A percentile compares a stretch with the other conserved stretches of the same genome.
These are phyloP conservation scores for Anthoptus insignis DNA, from an alignment of 2,888 invertebrate species.

Conservation along the genomic window DNA sequence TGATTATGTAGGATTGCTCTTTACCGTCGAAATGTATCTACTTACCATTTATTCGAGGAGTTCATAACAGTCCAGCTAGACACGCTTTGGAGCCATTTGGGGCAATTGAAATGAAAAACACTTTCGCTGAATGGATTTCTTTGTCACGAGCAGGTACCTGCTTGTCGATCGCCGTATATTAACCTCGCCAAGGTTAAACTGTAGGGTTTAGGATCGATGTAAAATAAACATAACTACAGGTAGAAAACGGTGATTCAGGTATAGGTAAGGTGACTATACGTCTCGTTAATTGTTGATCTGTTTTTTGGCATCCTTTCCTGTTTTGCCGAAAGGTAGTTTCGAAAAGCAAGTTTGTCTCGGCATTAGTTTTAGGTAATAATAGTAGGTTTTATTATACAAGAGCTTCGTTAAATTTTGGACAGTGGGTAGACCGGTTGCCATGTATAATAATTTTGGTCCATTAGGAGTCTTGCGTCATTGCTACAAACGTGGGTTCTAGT, in stretches of 20 bases:
- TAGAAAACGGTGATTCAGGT: constrained; percentile 7
- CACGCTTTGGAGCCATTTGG: constrained; percentile 67
- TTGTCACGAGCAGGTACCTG: constrained; percentile 61
- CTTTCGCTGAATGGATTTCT: constrained; percentile 9
- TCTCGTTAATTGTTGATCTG: too few species aligned
- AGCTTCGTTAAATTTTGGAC: background rate
- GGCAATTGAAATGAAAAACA: constrained; percentile 72
- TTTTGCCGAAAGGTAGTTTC: too few species aligned
- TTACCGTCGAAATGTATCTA: too few species aligned
- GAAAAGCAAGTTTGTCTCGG: too few species aligned
- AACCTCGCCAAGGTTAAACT: constrained; percentile 59
- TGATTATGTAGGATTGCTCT: background rate
- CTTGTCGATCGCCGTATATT: constrained; percentile 42
- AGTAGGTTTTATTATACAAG: constrained; percentile 1
- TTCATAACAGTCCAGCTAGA: constrained; percentile 51
- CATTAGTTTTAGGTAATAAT: too few species aligned
- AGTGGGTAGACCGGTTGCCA: constrained; percentile 24
- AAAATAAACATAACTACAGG: background rate
- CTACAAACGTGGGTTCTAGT: constrained; percentile 39
- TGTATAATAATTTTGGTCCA: constrained; percentile 43
- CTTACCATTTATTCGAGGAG: too few species aligned
- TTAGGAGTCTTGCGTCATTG: constrained; percentile 42
- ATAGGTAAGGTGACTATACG: too few species aligned
- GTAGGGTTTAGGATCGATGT: constrained; percentile 33
- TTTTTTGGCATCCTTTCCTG: too few species aligned